A percentile compares a stretch with the other conserved stretches of the same genome.
Conservation (phyloP, 2,888 invertebrate genomes). For the Autographa pulchrina region DNA sequence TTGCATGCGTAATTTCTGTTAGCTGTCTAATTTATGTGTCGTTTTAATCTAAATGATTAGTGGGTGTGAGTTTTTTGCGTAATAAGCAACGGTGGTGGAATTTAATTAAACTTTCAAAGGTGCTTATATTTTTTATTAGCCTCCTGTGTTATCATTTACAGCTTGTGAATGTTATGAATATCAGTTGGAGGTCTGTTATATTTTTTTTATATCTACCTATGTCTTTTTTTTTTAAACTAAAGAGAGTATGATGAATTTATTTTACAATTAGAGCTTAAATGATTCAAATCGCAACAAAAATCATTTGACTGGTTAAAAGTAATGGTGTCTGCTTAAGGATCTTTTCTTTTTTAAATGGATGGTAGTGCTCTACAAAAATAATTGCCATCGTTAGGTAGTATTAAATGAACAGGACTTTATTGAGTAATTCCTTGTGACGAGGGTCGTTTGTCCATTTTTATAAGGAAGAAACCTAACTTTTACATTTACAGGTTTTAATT, state of each 20-base stretch:
- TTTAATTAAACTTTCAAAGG: neutral
- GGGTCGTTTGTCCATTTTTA: slow-evolving; percentile 26
- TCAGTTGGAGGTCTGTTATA: no score
- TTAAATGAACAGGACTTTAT: slow-evolving; percentile 57
- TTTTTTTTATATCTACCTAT: no score
- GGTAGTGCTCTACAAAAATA: slow-evolving; percentile 63
- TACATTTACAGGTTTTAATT: neutral
- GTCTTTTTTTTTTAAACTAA: no score
- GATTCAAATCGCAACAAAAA: slow-evolving; percentile 18
- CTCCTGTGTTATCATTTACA: no score
- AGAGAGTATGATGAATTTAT: no score
- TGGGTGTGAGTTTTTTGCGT: slow-evolving; percentile 13
- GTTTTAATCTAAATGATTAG: slow-evolving; percentile 45
- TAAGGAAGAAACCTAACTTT: slow-evolving; percentile 8
- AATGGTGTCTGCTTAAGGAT: slow-evolving; percentile 34
- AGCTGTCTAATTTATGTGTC: slow-evolving; percentile 48
- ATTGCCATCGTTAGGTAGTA: slow-evolving; percentile 68
- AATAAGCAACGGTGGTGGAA: neutral
- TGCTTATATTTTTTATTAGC: neutral
- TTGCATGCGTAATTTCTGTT: slow-evolving; percentile 60
- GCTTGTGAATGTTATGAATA: no score
- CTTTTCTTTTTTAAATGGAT: slow-evolving; percentile 52
- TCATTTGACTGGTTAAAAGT: slow-evolving; percentile 27
- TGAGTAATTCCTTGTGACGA: slow-evolving; percentile 44
- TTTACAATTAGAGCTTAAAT: no score